These are phyloP conservation scores for Tetanocera ferruginea DNA, from an alignment of 2,888 invertebrate species.

Conservation along the genomic window DNA sequence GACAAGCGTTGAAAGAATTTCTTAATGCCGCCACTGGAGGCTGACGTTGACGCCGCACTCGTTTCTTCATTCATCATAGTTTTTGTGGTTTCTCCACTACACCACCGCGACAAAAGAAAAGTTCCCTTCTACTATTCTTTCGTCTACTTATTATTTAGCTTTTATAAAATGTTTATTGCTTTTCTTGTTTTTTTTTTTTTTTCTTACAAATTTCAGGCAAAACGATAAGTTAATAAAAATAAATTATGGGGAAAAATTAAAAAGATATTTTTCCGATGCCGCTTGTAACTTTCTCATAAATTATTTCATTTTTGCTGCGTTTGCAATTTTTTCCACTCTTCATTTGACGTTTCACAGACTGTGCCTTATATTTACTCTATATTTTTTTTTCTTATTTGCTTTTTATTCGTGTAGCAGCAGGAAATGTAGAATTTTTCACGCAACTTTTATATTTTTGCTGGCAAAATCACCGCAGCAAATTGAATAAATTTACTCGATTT, in stretches of 20 bases:
- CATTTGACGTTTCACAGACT: background rate
- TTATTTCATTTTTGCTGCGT: constrained; percentile 18
- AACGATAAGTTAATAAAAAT: background rate
- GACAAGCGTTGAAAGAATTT: constrained; percentile 67
- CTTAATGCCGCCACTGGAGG: constrained; percentile 63
- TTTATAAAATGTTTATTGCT: too few relatives aligned
- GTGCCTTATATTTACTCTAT: constrained; percentile 5
- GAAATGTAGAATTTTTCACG: constrained; percentile 13
- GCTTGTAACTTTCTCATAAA: background rate
- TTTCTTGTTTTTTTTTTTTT: too few relatives aligned
- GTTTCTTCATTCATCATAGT: constrained; percentile 69
- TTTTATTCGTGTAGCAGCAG: constrained; percentile 11
- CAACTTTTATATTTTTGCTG: constrained; percentile 5
- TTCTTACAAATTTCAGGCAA: background rate
- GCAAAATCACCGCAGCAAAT: background rate
- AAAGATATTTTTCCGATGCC: background rate
- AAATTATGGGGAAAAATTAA: background rate
- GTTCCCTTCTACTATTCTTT: too few relatives aligned
- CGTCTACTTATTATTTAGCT: too few relatives aligned
- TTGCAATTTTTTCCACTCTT: constrained; percentile 9
- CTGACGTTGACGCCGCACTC: constrained; percentile 59
- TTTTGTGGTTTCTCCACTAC: constrained; percentile 9
- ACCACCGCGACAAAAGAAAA: background rate
- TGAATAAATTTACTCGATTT: background rate
- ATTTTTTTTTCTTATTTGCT: background rate